These are phyloP conservation scores for Coregonus clupeaformis DNA, from an alignment of 2,113 vertebrate species.

Conservation along the genomic window DNA sequence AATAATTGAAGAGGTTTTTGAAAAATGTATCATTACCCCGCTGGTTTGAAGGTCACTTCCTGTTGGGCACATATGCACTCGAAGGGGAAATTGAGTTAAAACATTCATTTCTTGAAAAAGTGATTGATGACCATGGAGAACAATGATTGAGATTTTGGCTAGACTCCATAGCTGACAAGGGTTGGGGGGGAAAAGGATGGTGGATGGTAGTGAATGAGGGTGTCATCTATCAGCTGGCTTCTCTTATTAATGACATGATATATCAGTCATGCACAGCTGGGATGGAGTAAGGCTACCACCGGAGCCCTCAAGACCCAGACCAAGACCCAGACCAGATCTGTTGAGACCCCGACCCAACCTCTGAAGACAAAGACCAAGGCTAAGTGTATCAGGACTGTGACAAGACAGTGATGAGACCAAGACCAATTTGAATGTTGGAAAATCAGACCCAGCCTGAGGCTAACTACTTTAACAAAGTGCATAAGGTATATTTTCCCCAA, in stretches of 20 bases:
- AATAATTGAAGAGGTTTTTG: slow-evolving; percentile 94
- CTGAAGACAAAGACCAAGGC: no score
- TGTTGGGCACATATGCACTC: slow-evolving; percentile 74
- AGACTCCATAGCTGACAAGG: neutral
- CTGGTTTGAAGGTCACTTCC: slow-evolving; percentile 80
- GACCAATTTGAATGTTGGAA: no score
- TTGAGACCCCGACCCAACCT: no score
- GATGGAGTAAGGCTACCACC: no score
- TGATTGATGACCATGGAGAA: slow-evolving; percentile 44
- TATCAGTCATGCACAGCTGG: no score
- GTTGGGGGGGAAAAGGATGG: neutral
- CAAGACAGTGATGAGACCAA: no score
- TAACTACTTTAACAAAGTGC: no score
- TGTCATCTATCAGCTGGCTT: neutral
- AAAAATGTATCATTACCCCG: slow-evolving; percentile 81
- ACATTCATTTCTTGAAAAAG: slow-evolving; percentile 27
- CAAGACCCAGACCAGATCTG: no score
- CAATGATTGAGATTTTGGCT: slow-evolving; percentile 24
- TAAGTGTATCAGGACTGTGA: no score
- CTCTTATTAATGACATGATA: neutral
- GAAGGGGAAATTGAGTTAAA: slow-evolving; percentile 79
- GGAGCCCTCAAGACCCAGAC: no score
- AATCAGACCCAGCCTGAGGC: no score
- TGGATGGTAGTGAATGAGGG: neutral
- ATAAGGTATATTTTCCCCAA: no score